Evolutionary conservation across 2,888 invertebrate genomes (phyloP).

Genomic region (Gasteruption jaculator): DNA sequence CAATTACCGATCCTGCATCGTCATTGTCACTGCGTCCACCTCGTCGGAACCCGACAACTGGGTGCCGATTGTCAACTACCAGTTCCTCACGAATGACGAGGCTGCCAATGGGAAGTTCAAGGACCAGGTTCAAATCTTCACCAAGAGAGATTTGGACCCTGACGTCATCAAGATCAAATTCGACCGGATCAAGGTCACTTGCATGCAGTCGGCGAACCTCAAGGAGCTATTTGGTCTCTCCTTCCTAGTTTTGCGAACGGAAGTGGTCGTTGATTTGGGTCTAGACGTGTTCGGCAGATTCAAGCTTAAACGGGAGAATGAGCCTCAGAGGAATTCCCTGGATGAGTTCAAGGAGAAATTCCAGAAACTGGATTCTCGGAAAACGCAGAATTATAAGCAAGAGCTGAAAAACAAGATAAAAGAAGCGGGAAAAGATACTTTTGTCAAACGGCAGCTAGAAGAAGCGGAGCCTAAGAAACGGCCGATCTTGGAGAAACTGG

Average conservation of each 20-base stretch:
- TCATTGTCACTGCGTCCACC: constrained; percentile 43
- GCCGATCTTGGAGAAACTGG: constrained; percentile 35
- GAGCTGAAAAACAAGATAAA: constrained; percentile 34
- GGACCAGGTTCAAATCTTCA: constrained; percentile 46
- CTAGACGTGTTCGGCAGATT: constrained; percentile 43
- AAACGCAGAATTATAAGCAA: constrained; percentile 32
- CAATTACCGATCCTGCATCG: constrained; percentile 44
- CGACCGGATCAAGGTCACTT: constrained; percentile 42
- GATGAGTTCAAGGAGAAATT: constrained; percentile 39
- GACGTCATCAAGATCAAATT: constrained; percentile 41
- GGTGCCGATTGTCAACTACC: constrained; percentile 42
- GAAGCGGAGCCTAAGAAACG: constrained; percentile 29
- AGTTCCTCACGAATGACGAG: constrained; percentile 44
- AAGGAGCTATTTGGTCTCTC: constrained; percentile 42
- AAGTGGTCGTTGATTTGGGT: constrained; percentile 37
- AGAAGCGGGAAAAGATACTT: constrained; percentile 28
- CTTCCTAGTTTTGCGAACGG: constrained; percentile 40
- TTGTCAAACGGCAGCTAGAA: constrained; percentile 34
- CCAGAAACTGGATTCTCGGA: constrained; percentile 26
- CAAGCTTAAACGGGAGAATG: constrained; percentile 34
- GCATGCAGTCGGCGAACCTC: constrained; percentile 46
- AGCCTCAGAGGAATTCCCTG: constrained; percentile 14
- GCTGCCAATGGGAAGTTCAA: constrained; percentile 40
- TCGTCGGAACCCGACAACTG: constrained; percentile 41
- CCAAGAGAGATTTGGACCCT: constrained; percentile 42